These are phyloP conservation scores for Mesitornis unicolor DNA, from an alignment of 2,113 vertebrate genomes.

Conservation along the genomic window DNA sequence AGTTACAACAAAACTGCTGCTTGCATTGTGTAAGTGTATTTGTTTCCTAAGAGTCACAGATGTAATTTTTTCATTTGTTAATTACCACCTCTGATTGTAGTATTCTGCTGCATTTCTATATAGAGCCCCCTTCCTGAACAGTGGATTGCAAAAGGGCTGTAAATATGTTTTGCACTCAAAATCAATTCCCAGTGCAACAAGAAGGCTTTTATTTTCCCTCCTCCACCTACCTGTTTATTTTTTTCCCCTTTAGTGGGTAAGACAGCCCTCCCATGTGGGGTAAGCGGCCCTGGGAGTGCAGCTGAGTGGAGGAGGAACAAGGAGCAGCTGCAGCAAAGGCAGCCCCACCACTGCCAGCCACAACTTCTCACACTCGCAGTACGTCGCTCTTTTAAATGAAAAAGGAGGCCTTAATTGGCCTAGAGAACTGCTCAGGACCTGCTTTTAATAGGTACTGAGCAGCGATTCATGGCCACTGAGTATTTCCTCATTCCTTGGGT, in stretches of 20 bases:
- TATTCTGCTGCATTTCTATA: background rate
- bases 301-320: background rate
- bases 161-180: too few species aligned
- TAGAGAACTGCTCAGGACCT: background rate
- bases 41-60: background rate
- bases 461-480: rapidly evolving
- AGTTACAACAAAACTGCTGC: background rate
- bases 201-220: background rate
- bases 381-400: rapidly evolving
- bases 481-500: background rate
- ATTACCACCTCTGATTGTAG: rapidly evolving
- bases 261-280: background rate
- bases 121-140: background rate
- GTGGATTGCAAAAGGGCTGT: too few species aligned
- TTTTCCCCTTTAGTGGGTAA: background rate
- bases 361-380: background rate
- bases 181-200: too few species aligned
- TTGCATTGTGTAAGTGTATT: background rate
- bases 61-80: background rate
- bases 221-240: background rate
- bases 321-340: background rate
- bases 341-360: background rate
- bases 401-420: background rate
- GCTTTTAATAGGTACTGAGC: background rate
- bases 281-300: background rate